These are phyloP conservation scores for Bos taurus DNA, from an alignment of 2,113 vertebrate genomes.

Conservation along the genomic window DNA sequence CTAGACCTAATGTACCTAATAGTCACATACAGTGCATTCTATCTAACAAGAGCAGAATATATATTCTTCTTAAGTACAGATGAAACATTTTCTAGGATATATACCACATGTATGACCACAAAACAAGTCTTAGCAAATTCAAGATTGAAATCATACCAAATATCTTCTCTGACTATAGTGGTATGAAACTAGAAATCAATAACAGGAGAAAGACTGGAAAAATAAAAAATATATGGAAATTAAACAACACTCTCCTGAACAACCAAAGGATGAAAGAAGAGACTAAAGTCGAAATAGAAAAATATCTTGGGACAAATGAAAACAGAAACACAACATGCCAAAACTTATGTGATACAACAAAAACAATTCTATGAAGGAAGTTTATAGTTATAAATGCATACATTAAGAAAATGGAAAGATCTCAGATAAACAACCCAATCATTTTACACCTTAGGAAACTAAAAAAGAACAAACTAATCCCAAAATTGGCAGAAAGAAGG, in stretches of 20 bases:
- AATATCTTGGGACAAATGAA: neutral
- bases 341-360: neutral
- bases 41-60: neutral
- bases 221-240: neutral
- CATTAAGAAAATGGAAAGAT: neutral
- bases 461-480: neutral
- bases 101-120: neutral
- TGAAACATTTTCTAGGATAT: neutral
- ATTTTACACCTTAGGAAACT: neutral
- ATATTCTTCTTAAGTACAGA: neutral
- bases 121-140: neutral
- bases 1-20: neutral
- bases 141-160: neutral
- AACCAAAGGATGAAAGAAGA: neutral
- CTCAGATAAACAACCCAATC: neutral
- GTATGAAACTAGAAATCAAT: neutral
- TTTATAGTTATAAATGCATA: neutral
- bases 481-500: neutral
- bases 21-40: neutral
- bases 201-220: neutral
- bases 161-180: neutral
- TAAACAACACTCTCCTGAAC: neutral
- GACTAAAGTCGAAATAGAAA: neutral
- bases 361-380: neutral
- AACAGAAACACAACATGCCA: neutral